Evolutionary conservation across 1,140 invertebrate genomes (phyloP), one percentile per base, ranked within the genome.

Genomic region (Platorchestia sp.): DNA sequence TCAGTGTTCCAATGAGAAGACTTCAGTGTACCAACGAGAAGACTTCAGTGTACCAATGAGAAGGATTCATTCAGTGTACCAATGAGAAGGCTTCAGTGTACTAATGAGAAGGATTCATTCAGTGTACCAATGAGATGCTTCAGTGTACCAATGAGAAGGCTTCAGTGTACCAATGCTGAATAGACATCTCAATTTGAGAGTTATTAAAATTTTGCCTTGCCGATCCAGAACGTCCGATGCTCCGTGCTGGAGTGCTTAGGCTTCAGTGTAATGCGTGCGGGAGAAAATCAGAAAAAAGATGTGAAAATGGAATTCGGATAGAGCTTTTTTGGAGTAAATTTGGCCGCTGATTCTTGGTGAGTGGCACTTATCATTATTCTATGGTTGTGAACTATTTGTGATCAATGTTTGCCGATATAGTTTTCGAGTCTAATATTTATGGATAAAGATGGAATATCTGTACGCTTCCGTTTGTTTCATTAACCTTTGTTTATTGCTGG

Each of bases 341-440:
- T 36, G 36, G 59, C 59, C 59, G 59, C 59, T 10, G 36, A 75
- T 75, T 75, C 7, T 41, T 47, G 91, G 40, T 45, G 7, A n/a
- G 22, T 93, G 40, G 43, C 91, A 47, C 22, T 93, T 45, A 93
- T 93, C 45, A 93, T 45, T 93, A 93, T 45, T 93, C 91, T 45
- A 47, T 93, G 91, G 91, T 93, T 93, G 91, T 93, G 91, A 93
- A 40, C 16, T 93, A 93, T 44, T 45, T 93, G 91, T 93, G 91
- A 93, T 93, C 91, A 93, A 93, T 93, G 91, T 93, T 93, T 93
- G 45, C 91, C 36, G 44, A 93, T 93, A 93, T 93, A 40, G 7
- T 44, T 93, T 44, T 93, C 40, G 45, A 89, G 87, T 89, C 91
- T 93, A 47, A n/a, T 45, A 47, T 93, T 14, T 93, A 45, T 93